Evolutionary conservation across 2,113 vertebrate genomes (phyloP), one percentile per base, ranked within the genome.

Genomic region (Aspidoscelis tigris): DNA sequence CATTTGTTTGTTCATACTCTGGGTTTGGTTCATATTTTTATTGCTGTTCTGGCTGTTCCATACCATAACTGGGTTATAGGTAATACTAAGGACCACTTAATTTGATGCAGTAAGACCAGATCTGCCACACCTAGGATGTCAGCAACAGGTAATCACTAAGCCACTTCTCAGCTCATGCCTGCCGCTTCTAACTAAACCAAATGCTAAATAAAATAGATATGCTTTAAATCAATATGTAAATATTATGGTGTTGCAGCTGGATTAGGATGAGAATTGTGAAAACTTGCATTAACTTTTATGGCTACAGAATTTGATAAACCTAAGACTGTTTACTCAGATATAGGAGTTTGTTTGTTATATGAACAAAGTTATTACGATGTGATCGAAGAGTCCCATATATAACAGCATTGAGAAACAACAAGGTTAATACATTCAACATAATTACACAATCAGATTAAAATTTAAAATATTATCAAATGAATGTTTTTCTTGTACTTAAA

Each of bases 201-300:
- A 39, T 41, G 21, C 50, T 76, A 55, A n/a, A 75, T 75, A 53
- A 58, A 76, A 76, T 61, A 14, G 39, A 61, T 26, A 24, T 12
- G 43, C 4, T 61, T 5, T 78, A 78, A 66, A 77, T 77, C 53
- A 43, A 12, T 78, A 64, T 78, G 58, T 78, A 78, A 58, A 76
- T 58, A 76, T 76, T 76, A 33, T 58, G 50, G 75, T 10, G 10
- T 26, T 53, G 12, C 16, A 22, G 20, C 22, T n/a, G 24, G 24
- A 76, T 76, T 47, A 53, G 47, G 20, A 53, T 22, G 24, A 53
- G n/a, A 76, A 16, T 1, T 58, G 33, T 58, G 75, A 33, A 58
- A 58, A 58, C 16, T n/a, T 33, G 6, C 18, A 5, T 76, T 76
- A 76, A 58, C 21, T 76, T 33, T 58, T n/a, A 76, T 33, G 26